Percentiles rank a stretch among this genome's conserved stretches.
Evolutionary conservation across 2,113 vertebrate species (phyloP).

Genomic region (Clarias gariepinus): DNA sequence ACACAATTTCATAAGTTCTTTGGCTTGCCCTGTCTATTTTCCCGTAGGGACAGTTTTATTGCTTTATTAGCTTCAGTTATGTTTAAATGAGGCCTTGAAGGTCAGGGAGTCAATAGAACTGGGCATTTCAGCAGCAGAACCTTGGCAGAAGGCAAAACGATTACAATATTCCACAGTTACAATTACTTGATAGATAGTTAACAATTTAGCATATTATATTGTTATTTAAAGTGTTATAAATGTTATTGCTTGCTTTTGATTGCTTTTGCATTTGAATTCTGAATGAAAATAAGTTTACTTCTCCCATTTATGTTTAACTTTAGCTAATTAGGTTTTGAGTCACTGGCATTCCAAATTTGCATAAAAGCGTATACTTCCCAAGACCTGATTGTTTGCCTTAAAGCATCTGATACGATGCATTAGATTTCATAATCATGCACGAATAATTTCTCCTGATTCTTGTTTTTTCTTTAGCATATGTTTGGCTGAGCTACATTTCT

Average conservation of each 20-base stretch:
- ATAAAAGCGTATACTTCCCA: not conserved
- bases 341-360: not conserved
- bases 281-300: not conserved
- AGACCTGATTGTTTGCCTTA: not conserved
- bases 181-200: not conserved
- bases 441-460: not conserved
- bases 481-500: not conserved
- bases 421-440: not conserved
- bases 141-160: not conserved
- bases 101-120: not conserved
- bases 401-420: not conserved
- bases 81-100: slow-evolving; percentile 11
- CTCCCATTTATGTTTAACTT: not conserved
- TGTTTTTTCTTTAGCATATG: not conserved
- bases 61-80: not conserved
- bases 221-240: not conserved
- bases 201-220: not conserved
- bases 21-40: not conserved
- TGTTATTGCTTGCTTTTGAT: not conserved
- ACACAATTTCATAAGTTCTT: not conserved
- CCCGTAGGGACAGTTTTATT: not conserved
- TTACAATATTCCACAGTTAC: not conserved
- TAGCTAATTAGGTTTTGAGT: not conserved
- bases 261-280: not conserved
- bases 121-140: not conserved